Base-by-base conservation (phyloP, 2,797 vertebrate genomes). In the Megalops cyprinoides region DNA sequence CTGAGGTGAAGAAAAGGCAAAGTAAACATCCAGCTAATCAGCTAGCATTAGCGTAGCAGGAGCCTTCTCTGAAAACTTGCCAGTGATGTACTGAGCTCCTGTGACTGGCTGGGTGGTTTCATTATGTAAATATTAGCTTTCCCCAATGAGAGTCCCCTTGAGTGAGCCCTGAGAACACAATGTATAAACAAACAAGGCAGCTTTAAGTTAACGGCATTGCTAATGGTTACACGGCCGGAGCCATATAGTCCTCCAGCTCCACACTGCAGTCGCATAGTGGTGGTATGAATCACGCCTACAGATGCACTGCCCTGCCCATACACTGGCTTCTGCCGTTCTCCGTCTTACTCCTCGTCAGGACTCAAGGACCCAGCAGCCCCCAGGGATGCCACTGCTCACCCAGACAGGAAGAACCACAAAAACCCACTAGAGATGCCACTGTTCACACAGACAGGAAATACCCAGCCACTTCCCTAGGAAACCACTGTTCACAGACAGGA, bases 391-490 rank as follows among this genome's bases (percentile, higher is more conserved):
- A 90, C 84, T 83, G 82, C 48, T 42, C 81, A 53, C 4, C 5
- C 62, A 67, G 4, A 67, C 62, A 67, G 4, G n/a, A 67, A 6
- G 34, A 8, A 67, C 62, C 73, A 56, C 18, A n/a, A 25, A 74
- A n/a, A n/a, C 3, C 28, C 31, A 44, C 60, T 46, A 55, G 49
- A 56, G 53, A 39, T 51, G 39, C 28, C 31, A 53, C 8, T 75
- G 85, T 87, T 89, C 88, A 85, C 90, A 88, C 88, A 90, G 83
- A 89, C 88, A 89, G 88, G 88, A 67, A 2, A 34, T 28, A 34
- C 62, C 73, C 37, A 6, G 15, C 25, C 48, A n/a, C 46, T 3
- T 25, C 31, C 74, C 60, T 46, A 55, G 49, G 53, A 39, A 67
- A 39, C 28, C 31, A 53, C 8, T 75, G 85, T 87, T 89, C 88